Evolutionary conservation across 2,888 invertebrate genomes (phyloP), one percentile per base, ranked within the genome.

Genomic region (Itoplectis maculator): DNA sequence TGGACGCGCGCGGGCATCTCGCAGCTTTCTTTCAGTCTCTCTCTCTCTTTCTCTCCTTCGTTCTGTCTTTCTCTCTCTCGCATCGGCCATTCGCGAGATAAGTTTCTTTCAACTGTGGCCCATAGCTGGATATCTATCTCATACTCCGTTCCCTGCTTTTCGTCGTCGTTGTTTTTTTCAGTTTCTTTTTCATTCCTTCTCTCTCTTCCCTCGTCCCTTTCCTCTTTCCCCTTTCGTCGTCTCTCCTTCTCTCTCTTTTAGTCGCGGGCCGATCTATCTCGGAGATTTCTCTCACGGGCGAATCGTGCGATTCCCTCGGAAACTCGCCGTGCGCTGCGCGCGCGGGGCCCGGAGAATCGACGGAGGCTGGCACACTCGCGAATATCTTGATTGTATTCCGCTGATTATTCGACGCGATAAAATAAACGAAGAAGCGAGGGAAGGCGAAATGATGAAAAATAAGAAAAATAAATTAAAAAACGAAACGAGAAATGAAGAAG

Each of bases 351-450:
- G 65, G 47, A 23, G 66, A 73, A 61, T 61, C 37, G 61, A 61
- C 61, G 35, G 49, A 79, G 79, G 76, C 61, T 49, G 73, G 61
- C 63, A 20, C 40, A 66, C n/a, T n/a, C n/a, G n/a, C 79, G 61
- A 79, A 82, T 82, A 82, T 82, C 82, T 82, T 82, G 82, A 82
- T 82, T 79, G 79, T 79, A 76, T 82, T 73, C n/a, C 75, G 51
- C 79, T 79, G 82, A 82, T 82, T 76, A 82, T 79, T 82, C 82
- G 68, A 59, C 47, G 65, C 79, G 82, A 82, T 82, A 82, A 76
- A 76, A 82, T 76, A 79, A 79, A 82, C 79, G 79, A 82, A 82
- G 79, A 72, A 82, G 40, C 78, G 69, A 49, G 72, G 59, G 35
- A n/a, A 72, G n/a, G 61, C 56, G 45, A 72, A 59, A 59, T 40